Percentiles rank a stretch among this genome's conserved stretches.
phyloP scores from a whole-genome alignment of 2,113 vertebrate species.

The Octodon degus region DNA sequence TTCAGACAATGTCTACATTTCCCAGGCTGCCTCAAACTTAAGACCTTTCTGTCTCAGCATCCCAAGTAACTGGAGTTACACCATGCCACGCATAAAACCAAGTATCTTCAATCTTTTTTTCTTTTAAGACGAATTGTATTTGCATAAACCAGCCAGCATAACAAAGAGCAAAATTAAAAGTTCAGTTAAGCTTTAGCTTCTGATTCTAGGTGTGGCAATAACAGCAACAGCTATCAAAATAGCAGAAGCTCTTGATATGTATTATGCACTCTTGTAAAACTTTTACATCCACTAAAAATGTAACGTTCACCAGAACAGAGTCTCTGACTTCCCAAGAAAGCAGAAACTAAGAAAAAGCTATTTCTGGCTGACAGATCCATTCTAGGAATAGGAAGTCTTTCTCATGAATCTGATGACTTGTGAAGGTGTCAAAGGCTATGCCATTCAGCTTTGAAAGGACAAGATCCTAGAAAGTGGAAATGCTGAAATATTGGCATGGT shows the following conservation, averaged over 20 bases:
- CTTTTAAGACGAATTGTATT: not conserved
- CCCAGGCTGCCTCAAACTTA: not conserved
- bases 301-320: not conserved
- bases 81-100: not conserved
- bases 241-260: not conserved
- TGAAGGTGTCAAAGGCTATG: constrained; percentile 27
- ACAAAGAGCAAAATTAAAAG: constrained; percentile 19
- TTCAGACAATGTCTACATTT: not conserved
- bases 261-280: not conserved
- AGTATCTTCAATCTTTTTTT: constrained; percentile 25
- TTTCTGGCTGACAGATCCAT: not conserved
- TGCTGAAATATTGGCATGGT: not conserved
- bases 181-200: constrained; percentile 7
- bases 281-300: not conserved
- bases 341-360: not conserved
- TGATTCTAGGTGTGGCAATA: not conserved
- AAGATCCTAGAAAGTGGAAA: constrained; percentile 65
- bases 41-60: not conserved
- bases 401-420: not conserved
- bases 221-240: not conserved
- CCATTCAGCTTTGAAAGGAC: not conserved
- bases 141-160: not conserved
- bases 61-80: not conserved
- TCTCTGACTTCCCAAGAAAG: not conserved
- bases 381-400: not conserved